Evolutionary conservation across 1,140 invertebrate species (phyloP), one percentile per base, ranked within the genome.

Genomic region (Macrosteles quadrilineatus): DNA sequence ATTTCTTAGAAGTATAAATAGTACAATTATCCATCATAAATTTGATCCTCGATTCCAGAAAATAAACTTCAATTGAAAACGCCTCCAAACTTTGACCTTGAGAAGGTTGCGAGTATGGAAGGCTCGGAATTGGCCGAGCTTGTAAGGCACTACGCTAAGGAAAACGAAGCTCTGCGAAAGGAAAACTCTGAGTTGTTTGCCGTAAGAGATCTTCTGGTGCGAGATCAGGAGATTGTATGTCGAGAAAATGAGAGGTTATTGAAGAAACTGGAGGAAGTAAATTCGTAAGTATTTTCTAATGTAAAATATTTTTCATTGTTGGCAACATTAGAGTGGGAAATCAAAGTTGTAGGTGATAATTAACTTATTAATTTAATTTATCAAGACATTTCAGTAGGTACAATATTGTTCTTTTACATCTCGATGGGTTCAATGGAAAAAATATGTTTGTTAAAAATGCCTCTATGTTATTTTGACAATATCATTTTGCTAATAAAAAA

Each of bases 181-280:
- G 95, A 97, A 80, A 97, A 97, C 79, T 85, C 89, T 17, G 94
- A 97, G 71, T 81, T 97, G 21, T 95, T 94, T 78, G 83, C 85
- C 1, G 86, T 90, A 0, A 82, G 92, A 64, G 93, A 97, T 74
- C 85, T 90, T 45, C 82, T 96, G 27, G 84, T 95, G 55, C 81
- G 93, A 43, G 95, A 98, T 77, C 94, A 97, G 76, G 94, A 97
- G 78, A 78, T 94, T 3, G 88, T 97, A 12, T 95, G 92, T 76
- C 83, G 92, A 69, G 95, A 98, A 78, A 97, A 97, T 77, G 95
- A 97, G 79, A 81, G 91, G 27, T 82, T 98, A 21, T 79, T 93
- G 19, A 92, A 90, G 75, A 94, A 95, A 82, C 80, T 97, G 14
- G 94, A 96, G 80, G 91, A 94, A 80, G 89, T 93, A 17, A 92